Percentiles rank a stretch among this genome's conserved stretches.
Evolutionary conservation across 1,140 invertebrate species (phyloP).

Genomic region (Lineus longissimus): DNA sequence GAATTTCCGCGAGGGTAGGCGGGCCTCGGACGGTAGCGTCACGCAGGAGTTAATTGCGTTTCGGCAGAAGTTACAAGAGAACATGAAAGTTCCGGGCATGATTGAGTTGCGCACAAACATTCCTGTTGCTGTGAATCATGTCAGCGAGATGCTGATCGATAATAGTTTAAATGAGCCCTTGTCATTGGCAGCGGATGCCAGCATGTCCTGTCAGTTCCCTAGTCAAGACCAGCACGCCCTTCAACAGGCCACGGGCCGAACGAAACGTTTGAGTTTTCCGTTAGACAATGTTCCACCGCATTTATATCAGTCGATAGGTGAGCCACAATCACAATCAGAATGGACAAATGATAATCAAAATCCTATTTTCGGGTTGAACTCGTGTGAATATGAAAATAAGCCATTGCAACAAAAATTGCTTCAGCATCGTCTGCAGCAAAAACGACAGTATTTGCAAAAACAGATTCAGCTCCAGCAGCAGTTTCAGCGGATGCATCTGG

Average conservation of each 20-base stretch:
- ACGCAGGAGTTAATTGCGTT: slow-evolving; percentile 63
- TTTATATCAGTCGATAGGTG: slow-evolving; percentile 40
- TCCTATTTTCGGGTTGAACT: not conserved
- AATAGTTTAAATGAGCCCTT: slow-evolving; percentile 19
- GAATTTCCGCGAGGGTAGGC: slow-evolving; percentile 79
- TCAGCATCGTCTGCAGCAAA: slow-evolving; percentile 75
- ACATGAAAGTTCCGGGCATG: slow-evolving; percentile 72
- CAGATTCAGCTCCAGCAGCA: slow-evolving; percentile 65
- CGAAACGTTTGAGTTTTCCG: slow-evolving; percentile 68
- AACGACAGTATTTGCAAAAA: slow-evolving; percentile 75
- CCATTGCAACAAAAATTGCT: slow-evolving; percentile 71
- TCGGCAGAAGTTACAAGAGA: slow-evolving; percentile 70
- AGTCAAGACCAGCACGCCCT: slow-evolving; percentile 29
- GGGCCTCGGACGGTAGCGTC: slow-evolving; percentile 79
- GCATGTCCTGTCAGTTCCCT: slow-evolving; percentile 32
- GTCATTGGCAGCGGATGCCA: slow-evolving; percentile 22
- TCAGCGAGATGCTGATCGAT: slow-evolving; percentile 12
- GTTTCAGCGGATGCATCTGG: slow-evolving; percentile 29
- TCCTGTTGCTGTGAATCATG: slow-evolving; percentile 10
- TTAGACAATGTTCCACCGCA: slow-evolving; percentile 46
- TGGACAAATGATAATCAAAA: not conserved
- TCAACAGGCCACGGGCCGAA: slow-evolving; percentile 38
- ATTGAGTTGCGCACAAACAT: slow-evolving; percentile 63
- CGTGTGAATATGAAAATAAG: slow-evolving; percentile 14
- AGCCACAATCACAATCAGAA: slow-evolving; percentile 21